Evolutionary conservation across 2,797 vertebrate species (phyloP).

Genomic region (Tangara arthus): DNA sequence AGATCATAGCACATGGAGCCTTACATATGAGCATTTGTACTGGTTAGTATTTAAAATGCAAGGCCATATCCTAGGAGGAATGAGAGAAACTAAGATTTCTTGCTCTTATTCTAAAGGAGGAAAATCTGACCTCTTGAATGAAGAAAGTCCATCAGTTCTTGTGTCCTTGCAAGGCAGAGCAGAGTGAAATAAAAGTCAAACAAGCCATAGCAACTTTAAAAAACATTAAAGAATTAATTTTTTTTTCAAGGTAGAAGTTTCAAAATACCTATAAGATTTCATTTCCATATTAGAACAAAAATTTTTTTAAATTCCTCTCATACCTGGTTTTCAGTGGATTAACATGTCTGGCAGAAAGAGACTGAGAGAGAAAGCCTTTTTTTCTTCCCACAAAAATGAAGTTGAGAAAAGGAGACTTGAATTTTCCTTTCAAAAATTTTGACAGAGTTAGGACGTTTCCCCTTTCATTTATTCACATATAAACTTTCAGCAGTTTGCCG

Average conservation of each 20-base stretch:
- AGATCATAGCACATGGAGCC: neutral
- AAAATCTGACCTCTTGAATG: neutral
- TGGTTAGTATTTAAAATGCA: neutral
- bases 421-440: neutral
- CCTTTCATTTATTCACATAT: neutral
- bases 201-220: neutral
- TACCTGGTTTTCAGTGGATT: neutral
- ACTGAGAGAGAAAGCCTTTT: neutral
- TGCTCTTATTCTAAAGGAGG: neutral
- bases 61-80: neutral
- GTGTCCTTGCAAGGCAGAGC: neutral
- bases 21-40: neutral
- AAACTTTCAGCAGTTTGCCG: neutral
- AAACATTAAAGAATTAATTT: neutral
- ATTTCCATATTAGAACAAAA: neutral
- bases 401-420: neutral
- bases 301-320: neutral
- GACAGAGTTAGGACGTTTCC: neutral
- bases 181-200: neutral
- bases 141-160: neutral
- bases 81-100: neutral
- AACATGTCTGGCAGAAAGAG: neutral
- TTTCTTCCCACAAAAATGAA: neutral
- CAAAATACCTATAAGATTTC: neutral
- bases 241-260: neutral